phyloP scores from a whole-genome alignment of 2,888 invertebrate species.

The Macroteleia sp. region DNA sequence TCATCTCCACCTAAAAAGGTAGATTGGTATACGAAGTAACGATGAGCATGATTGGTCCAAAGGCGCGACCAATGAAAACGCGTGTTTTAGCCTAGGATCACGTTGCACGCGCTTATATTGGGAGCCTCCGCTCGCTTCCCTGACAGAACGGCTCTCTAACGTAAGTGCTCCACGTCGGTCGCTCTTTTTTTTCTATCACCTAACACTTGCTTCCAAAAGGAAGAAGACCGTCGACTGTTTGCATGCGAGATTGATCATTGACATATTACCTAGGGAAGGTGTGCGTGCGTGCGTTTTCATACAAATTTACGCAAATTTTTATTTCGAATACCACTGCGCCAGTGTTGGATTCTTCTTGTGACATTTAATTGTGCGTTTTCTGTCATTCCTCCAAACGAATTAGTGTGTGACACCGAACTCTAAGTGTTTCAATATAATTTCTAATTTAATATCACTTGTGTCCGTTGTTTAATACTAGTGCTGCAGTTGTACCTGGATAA shows the following conservation, averaged over 20 bases:
- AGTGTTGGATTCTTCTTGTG: slow-evolving; percentile 26
- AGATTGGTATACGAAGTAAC: slow-evolving; percentile 85
- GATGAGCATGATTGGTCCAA: slow-evolving; percentile 83
- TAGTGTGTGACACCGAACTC: slow-evolving; percentile 37
- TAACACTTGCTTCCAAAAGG: slow-evolving; percentile 25
- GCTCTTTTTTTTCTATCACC: slow-evolving; percentile 13
- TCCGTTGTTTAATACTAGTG: slow-evolving; percentile 34
- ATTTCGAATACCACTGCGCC: not conserved
- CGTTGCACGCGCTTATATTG: slow-evolving; percentile 93
- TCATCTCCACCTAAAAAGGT: slow-evolving; percentile 88
- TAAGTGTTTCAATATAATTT: slow-evolving; percentile 27
- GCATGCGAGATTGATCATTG: slow-evolving; percentile 38
- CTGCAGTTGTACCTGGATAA: not conserved
- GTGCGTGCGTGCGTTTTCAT: slow-evolving; percentile 8
- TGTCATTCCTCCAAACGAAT: slow-evolving; percentile 17
- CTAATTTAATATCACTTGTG: slow-evolving; percentile 12
- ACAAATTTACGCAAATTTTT: not conserved
- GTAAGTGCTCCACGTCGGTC: slow-evolving; percentile 89
- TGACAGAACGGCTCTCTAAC: slow-evolving; percentile 99
- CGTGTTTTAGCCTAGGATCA: slow-evolving; percentile 87
- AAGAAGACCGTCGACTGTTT: slow-evolving; percentile 17
- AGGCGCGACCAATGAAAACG: slow-evolving; percentile 82
- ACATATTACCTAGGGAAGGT: not conserved
- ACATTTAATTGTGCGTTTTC: slow-evolving; percentile 25
- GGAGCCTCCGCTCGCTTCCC: slow-evolving; percentile 88